A percentile compares a stretch with the other conserved stretches of the same genome.
Evolutionary conservation across 2,113 vertebrate genomes (phyloP).

Genomic region (Poeciliopsis retropinna): DNA sequence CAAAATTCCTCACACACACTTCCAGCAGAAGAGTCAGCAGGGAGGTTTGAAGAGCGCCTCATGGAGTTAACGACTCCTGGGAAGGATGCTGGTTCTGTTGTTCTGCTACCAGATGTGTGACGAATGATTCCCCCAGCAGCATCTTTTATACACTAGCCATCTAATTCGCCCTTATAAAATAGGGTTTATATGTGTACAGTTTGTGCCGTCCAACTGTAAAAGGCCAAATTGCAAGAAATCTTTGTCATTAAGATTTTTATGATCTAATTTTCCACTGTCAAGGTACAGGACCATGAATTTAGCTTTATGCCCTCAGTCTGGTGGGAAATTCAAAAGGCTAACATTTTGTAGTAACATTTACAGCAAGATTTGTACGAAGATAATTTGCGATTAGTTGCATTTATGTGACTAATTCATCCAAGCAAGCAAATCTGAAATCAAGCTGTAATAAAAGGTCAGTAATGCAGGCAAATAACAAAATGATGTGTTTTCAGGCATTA

Average conservation of each 20-base stretch:
- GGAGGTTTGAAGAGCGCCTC: constrained; percentile 16
- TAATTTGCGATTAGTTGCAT: background rate
- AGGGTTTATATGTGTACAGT: background rate
- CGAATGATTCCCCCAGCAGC: background rate
- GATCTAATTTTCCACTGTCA: background rate
- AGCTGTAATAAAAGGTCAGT: background rate
- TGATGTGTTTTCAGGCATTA: background rate
- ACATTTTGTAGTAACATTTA: background rate
- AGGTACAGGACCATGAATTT: background rate
- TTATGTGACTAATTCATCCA: background rate
- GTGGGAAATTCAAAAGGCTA: background rate
- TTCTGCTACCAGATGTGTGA: background rate
- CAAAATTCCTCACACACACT: constrained; percentile 34
- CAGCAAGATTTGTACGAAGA: background rate
- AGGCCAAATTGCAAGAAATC: background rate
- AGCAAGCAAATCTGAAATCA: background rate
- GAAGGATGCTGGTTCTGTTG: constrained; percentile 15
- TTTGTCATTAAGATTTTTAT: background rate
- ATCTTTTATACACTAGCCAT: background rate
- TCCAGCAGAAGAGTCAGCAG: constrained; percentile 59
- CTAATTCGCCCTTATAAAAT: background rate
- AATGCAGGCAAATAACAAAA: background rate
- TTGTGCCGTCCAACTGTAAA: background rate
- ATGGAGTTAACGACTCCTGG: constrained; percentile 33
- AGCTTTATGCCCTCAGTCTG: background rate